Conservation (phyloP, 2,888 invertebrate genomes). For the Andrena chrysosceles region DNA sequence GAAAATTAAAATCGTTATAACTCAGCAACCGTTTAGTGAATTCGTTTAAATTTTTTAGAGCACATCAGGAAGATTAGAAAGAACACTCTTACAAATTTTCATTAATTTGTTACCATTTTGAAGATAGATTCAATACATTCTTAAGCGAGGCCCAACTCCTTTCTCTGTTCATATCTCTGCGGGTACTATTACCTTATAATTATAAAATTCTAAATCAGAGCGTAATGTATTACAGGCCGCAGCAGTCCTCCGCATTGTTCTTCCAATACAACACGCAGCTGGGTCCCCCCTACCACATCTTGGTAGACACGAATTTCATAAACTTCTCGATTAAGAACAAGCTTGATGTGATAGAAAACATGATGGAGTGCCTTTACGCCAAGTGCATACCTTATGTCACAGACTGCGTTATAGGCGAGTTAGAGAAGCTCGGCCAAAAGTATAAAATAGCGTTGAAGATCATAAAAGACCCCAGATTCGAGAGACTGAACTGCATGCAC, state of each 20-base stretch:
- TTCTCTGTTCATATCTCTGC: too few relatives aligned
- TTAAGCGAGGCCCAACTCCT: too few relatives aligned
- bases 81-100: too few relatives aligned
- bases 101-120: too few relatives aligned
- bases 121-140: too few relatives aligned
- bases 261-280: conserved; percentile 99
- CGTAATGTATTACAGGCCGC: conserved; percentile 86
- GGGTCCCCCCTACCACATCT: conserved; percentile 98
- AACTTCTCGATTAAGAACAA: conserved; percentile 99
- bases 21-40: too few relatives aligned
- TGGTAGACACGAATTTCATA: conserved; percentile 99
- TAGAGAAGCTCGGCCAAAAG: conserved; percentile 98
- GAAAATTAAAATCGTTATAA: too few relatives aligned
- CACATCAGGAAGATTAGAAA: too few relatives aligned
- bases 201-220: background rate
- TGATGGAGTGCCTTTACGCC: conserved; percentile 99
- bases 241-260: conserved; percentile 96
- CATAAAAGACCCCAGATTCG: conserved; percentile 97
- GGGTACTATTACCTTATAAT: too few relatives aligned
- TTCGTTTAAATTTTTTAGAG: too few relatives aligned
- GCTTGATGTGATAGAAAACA: conserved; percentile 97
- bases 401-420: conserved; percentile 98
- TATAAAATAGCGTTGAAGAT: conserved; percentile 97
- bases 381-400: conserved; percentile 99
- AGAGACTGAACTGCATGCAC: conserved; percentile 96